phyloP scores from a whole-genome alignment of 2,888 invertebrate species.

The Parelbella ahira region DNA sequence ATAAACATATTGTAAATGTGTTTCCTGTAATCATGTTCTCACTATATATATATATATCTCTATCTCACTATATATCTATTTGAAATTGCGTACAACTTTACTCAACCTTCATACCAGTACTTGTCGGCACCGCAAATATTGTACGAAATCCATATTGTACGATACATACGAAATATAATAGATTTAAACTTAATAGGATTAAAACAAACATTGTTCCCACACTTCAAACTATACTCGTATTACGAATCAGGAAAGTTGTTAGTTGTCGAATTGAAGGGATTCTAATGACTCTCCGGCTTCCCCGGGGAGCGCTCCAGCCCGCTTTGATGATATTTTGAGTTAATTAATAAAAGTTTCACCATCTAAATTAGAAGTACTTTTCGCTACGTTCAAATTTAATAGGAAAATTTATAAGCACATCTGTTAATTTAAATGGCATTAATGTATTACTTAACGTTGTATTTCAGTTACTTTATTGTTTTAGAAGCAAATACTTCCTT shows the following conservation, averaged over 20 bases:
- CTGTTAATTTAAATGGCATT: not conserved
- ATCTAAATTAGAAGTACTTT: constrained; percentile 18
- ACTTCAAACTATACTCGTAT: constrained; percentile 14
- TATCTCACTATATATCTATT: too few relatives aligned
- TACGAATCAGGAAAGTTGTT: constrained; percentile 16
- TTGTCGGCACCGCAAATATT: too few relatives aligned
- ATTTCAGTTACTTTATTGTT: too few relatives aligned
- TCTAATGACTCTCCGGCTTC: constrained; percentile 16
- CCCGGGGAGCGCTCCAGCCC: constrained; percentile 10
- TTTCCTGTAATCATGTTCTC: too few relatives aligned
- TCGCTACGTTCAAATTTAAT: constrained; percentile 14
- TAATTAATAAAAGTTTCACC: constrained; percentile 24
- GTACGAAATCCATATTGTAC: too few relatives aligned
- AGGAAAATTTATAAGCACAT: constrained; percentile 16
- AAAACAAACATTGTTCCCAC: constrained; percentile 8
- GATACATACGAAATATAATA: too few relatives aligned
- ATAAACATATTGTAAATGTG: too few relatives aligned
- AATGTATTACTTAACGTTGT: too few relatives aligned
- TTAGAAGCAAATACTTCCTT: too few relatives aligned
- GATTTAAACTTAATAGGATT: constrained; percentile 1
- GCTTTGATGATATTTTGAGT: constrained; percentile 25
- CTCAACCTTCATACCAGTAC: too few relatives aligned
- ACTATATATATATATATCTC: too few relatives aligned
- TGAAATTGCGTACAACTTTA: too few relatives aligned
- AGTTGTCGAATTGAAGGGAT: constrained; percentile 19